These are phyloP conservation scores for Gari tellinella DNA, from an alignment of 2,888 invertebrate species.

Conservation along the genomic window DNA sequence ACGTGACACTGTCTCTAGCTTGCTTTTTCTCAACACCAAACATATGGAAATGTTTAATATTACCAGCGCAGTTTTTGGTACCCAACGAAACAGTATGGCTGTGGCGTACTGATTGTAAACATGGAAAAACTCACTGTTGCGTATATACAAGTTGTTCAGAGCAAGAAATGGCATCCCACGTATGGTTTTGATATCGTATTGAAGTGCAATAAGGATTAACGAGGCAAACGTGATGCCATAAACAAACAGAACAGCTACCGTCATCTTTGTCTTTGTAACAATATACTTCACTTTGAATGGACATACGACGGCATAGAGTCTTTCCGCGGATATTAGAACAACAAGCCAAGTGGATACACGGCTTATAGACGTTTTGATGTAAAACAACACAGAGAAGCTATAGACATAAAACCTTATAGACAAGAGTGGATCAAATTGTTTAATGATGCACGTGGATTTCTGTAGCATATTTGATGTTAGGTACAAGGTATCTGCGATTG, in stretches of 20 bases:
- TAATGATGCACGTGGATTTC: slow-evolving; percentile 36
- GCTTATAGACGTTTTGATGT: slow-evolving; percentile 28
- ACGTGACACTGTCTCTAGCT: background rate
- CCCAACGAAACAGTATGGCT: slow-evolving; percentile 34
- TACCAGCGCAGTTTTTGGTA: slow-evolving; percentile 34
- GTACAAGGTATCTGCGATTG: slow-evolving; percentile 37
- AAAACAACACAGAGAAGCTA: slow-evolving; percentile 33
- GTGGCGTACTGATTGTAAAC: slow-evolving; percentile 25
- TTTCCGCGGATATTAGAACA: slow-evolving; percentile 35
- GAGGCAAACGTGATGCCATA: slow-evolving; percentile 26
- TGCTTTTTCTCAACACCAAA: too few species aligned
- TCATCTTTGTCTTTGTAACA: slow-evolving; percentile 23
- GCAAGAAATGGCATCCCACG: slow-evolving; percentile 14
- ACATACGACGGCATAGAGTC: slow-evolving; percentile 43
- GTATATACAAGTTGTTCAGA: slow-evolving; percentile 22
- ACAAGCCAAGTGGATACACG: slow-evolving; percentile 33
- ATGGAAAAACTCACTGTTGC: slow-evolving; percentile 25
- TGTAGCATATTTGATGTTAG: slow-evolving; percentile 28
- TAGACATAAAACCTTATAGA: slow-evolving; percentile 20
- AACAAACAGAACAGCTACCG: slow-evolving; percentile 12
- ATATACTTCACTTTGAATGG: slow-evolving; percentile 40
- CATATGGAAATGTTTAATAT: slow-evolving; percentile 21
- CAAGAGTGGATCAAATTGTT: slow-evolving; percentile 15
- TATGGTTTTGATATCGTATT: slow-evolving; percentile 8
- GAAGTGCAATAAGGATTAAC: slow-evolving; percentile 15